phyloP scores from a whole-genome alignment of 2,113 vertebrate genomes.

The Athene noctua region DNA sequence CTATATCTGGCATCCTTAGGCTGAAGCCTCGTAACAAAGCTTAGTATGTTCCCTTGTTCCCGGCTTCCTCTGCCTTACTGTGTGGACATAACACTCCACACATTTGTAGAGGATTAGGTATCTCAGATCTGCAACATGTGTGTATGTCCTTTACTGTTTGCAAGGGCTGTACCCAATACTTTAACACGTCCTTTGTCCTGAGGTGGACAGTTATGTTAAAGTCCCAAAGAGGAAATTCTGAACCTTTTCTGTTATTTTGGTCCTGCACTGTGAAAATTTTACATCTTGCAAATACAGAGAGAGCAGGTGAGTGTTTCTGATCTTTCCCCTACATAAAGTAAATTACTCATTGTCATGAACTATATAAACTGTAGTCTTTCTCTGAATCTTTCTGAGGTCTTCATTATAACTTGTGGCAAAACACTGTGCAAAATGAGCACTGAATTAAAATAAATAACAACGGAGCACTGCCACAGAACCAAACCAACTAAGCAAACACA shows the following conservation, averaged over 20 bases:
- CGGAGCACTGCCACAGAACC: background rate
- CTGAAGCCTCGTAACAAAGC: background rate
- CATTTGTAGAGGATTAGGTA: background rate
- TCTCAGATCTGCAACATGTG: background rate
- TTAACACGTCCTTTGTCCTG: background rate
- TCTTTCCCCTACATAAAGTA: background rate
- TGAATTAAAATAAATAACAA: background rate
- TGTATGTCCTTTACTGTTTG: background rate
- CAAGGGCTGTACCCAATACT: fast-evolving
- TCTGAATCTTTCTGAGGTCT: background rate
- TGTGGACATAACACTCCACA: background rate
- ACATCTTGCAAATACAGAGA: background rate
- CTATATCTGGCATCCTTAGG: background rate
- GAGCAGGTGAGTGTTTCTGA: background rate
- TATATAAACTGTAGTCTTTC: background rate
- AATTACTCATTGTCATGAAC: background rate
- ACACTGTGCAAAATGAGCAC: background rate
- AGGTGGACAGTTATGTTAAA: background rate
- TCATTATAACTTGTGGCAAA: background rate
- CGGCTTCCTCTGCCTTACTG: background rate
- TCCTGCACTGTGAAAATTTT: background rate
- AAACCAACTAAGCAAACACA: conserved; percentile 1
- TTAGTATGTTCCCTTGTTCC: background rate
- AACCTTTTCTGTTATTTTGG: background rate
- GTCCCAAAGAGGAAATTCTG: background rate